These are phyloP conservation scores for Amblyteles armatorius DNA, from an alignment of 2,888 invertebrate genomes.

Conservation along the genomic window DNA sequence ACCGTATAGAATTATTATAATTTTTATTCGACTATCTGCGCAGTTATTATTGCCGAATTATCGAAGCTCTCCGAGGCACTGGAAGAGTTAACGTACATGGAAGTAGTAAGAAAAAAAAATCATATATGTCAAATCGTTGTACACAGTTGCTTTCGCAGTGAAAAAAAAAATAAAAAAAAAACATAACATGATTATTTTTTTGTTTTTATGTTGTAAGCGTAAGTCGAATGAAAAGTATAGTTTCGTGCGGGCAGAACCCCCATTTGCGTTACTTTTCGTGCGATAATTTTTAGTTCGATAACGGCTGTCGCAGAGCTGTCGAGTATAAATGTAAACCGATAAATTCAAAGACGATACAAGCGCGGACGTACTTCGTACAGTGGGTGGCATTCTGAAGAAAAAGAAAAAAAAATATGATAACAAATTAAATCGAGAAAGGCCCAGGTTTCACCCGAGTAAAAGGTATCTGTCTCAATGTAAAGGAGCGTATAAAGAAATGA, in stretches of 20 bases:
- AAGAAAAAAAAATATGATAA: constrained; percentile 31
- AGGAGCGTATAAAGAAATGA: constrained; percentile 75
- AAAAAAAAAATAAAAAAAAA: constrained; percentile 46
- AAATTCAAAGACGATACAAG: constrained; percentile 56
- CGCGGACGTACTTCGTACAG: constrained; percentile 63
- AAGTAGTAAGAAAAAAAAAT: constrained; percentile 51
- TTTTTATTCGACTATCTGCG: constrained; percentile 68
- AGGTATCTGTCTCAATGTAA: constrained; percentile 78
- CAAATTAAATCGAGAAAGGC: constrained; percentile 40
- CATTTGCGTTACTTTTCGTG: constrained; percentile 60
- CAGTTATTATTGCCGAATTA: constrained; percentile 61
- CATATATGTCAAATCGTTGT: constrained; percentile 68
- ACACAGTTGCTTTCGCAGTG: constrained; percentile 75
- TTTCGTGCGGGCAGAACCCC: constrained; percentile 36
- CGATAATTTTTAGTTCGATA: constrained; percentile 60
- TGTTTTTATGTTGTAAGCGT: constrained; percentile 54
- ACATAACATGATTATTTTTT: constrained; percentile 41
- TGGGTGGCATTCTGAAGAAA: constrained; percentile 72
- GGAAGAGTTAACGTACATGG: constrained; percentile 37
- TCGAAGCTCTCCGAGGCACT: constrained; percentile 49
- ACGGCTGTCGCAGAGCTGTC: constrained; percentile 66
- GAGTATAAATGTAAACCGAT: constrained; percentile 64
- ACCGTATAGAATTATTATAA: constrained; percentile 70
- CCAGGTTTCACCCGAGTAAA: constrained; percentile 73
- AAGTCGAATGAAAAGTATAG: constrained; percentile 43